Conservation (phyloP, 2,888 invertebrate genomes). For the Homarus gammarus region DNA sequence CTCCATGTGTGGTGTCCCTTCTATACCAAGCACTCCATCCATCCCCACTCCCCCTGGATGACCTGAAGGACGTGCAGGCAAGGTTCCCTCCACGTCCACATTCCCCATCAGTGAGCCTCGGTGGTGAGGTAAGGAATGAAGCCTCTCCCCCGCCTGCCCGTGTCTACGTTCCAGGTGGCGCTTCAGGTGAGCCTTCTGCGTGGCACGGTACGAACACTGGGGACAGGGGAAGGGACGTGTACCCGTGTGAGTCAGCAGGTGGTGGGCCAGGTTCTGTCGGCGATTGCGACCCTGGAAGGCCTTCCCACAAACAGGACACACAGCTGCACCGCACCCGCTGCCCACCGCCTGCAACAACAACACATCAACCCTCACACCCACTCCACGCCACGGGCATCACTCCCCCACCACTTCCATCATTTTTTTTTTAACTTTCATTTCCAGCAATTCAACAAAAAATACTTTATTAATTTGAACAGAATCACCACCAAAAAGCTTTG, state of each 20-base stretch:
- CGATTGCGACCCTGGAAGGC: conserved; percentile 69
- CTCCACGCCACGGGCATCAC: conserved; percentile 21
- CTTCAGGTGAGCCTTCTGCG: conserved; percentile 67
- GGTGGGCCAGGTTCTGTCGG: conserved; percentile 69
- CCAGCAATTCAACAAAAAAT: not conserved
- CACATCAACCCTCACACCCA: conserved; percentile 64
- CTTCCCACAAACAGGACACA: conserved; percentile 66
- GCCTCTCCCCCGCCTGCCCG: conserved; percentile 53
- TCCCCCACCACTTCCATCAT: not conserved
- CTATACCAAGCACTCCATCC: too few relatives aligned
- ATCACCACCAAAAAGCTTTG: not conserved
- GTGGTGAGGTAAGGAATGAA: conserved; percentile 29
- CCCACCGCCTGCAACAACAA: conserved; percentile 69
- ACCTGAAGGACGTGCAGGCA: not conserved
- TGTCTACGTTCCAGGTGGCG: conserved; percentile 67
- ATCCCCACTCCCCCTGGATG: not conserved
- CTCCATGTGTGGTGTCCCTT: too few relatives aligned
- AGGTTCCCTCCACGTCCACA: not conserved
- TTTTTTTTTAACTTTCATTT: conserved; percentile 19
- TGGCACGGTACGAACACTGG: conserved; percentile 64
- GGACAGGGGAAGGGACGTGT: conserved; percentile 59
- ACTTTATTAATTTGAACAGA: not conserved
- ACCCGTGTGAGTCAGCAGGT: conserved; percentile 53
- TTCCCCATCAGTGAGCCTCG: not conserved
- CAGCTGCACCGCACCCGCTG: conserved; percentile 54